Evolutionary conservation across 2,797 vertebrate genomes (phyloP).

Genomic region (Galaxias olidus): DNA sequence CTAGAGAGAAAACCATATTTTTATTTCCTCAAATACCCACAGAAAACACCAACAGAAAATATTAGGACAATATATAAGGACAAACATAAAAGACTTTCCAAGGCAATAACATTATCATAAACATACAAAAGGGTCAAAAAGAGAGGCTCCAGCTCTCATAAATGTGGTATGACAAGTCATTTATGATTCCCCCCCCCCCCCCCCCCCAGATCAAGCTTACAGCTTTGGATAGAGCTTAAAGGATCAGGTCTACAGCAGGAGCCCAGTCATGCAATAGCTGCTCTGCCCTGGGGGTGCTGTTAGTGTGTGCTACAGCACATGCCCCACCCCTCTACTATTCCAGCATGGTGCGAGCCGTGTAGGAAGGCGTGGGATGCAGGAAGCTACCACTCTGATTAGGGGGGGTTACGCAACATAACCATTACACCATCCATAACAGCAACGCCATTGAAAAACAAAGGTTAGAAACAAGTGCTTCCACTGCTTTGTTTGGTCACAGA

Average conservation of each 20-base stretch:
- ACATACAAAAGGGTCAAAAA: background rate
- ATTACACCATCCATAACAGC: conserved; percentile 37
- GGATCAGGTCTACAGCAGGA: background rate
- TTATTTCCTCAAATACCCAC: background rate
- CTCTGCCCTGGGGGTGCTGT: background rate
- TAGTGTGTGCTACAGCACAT: too few relatives aligned
- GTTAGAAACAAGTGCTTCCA: conserved; percentile 57
- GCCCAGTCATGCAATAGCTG: conserved; percentile 16
- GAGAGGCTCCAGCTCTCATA: conserved; percentile 1
- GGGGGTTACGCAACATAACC: conserved; percentile 22
- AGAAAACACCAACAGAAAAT: background rate
- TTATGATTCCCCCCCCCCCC: background rate
- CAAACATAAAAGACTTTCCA: background rate
- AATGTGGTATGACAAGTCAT: conserved; percentile 1
- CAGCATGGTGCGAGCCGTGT: conserved; percentile 6
- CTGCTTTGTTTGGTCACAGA: conserved; percentile 59
- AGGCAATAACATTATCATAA: background rate
- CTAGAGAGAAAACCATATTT: background rate
- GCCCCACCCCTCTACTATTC: background rate
- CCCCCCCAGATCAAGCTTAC: too few relatives aligned
- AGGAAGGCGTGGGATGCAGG: conserved; percentile 24
- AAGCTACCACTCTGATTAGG: conserved; percentile 18
- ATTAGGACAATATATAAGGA: conserved; percentile 7
- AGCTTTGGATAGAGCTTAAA: background rate
- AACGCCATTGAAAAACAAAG: conserved; percentile 46